Evolutionary conservation across 2,797 vertebrate species (phyloP), one percentile per base, ranked within the genome.

Genomic region (Thunnus albacares): DNA sequence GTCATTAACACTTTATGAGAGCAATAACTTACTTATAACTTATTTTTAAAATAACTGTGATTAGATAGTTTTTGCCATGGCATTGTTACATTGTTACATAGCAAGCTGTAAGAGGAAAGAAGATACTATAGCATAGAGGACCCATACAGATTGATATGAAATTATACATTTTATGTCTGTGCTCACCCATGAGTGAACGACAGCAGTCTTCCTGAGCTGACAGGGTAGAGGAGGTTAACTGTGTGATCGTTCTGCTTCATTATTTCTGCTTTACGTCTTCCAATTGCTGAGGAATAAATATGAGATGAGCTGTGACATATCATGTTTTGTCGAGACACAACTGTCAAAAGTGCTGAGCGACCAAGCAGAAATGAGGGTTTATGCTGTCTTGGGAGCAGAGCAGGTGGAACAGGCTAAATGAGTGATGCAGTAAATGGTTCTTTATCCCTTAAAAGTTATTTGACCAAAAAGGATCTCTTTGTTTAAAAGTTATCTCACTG

Each of bases 141-240:
- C 4, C 18, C 30, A 56, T 60, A 24, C 24, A 24, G 15, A 30
- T 22, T 53, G 45, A 55, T 53, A 47, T 47, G 15, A 33, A 24
- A 61, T 18, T 55, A n/a, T 20, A 52, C 56, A 35, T 18, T 51
- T 52, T 60, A 18, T 53, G 33, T 26, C 24, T 24, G 24, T 24
- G 69, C 22, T 38, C 18, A 52, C 8, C 49, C 20, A 55, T 53
- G 35, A 76, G 18, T 62, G 49, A 62, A 69, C 33, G 49, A 38
- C 41, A 26, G 15, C 17, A 17, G 17, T 55, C 20, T 24, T 69
- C 49, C 49, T 26, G 58, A 77, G 51, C 35, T 63, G 75, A 24
- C 41, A 38, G 28, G 38, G 28, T 62, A 52, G 53, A 77, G 43
- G 52, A 63, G 61, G 41, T 47, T 56, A 56, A 56, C 67, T 63